Percentiles rank a stretch among this genome's conserved stretches.
These are phyloP conservation scores for Phymatocera aterrima DNA, from an alignment of 2,888 invertebrate genomes.

Conservation along the genomic window DNA sequence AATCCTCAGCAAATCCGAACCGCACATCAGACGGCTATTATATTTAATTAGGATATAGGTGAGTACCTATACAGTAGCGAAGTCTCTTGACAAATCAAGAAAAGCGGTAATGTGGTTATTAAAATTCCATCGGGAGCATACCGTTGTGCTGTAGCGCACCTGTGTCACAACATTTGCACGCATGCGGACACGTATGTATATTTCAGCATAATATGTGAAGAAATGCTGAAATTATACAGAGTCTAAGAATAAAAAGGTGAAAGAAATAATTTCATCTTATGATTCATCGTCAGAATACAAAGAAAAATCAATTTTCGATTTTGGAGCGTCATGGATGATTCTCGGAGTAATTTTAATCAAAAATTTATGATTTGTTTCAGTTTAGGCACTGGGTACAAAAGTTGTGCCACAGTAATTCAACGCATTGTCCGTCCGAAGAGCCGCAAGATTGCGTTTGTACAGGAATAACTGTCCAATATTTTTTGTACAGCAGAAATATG, in stretches of 20 bases:
- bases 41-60: neutral
- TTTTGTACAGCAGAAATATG: neutral
- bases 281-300: neutral
- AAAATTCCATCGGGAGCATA: constrained; percentile 5
- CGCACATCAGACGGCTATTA: too few species aligned
- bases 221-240: too few species aligned
- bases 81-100: constrained; percentile 9
- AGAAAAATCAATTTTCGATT: too few species aligned
- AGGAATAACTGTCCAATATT: neutral
- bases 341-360: too few species aligned
- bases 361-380: too few species aligned
- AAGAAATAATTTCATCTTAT: neutral
- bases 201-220: too few species aligned
- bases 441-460: neutral
- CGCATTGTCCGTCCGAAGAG: neutral
- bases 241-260: too few species aligned
- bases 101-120: neutral
- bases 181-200: too few species aligned
- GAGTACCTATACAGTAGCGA: neutral
- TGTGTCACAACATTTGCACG: neutral
- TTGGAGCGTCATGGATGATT: too few species aligned
- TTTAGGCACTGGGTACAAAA: too few species aligned
- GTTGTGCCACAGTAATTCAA: too few species aligned
- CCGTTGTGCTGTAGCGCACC: neutral
- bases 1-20: too few species aligned